Conservation (phyloP, 2,113 vertebrate genomes). For the Bungarus multicinctus region DNA sequence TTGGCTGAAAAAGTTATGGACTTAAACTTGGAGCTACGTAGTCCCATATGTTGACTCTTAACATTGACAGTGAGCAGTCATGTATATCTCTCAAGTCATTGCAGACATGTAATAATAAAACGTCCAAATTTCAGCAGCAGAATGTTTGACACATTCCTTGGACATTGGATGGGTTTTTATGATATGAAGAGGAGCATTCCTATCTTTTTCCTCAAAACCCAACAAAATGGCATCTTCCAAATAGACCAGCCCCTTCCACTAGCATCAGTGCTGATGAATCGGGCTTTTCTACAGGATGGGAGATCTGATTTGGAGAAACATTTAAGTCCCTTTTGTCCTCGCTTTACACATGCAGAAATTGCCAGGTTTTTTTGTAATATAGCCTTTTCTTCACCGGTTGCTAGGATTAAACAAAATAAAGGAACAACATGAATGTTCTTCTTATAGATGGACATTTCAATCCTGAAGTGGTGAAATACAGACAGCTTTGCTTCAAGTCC, state of each 20-base stretch:
- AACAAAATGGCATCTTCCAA: not conserved
- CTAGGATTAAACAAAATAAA: accelerated
- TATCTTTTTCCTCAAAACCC: not conserved
- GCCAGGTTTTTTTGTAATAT: not conserved
- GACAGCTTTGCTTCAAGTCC: constrained; percentile 89
- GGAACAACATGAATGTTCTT: not conserved
- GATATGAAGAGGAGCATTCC: not conserved
- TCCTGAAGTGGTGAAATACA: constrained; percentile 95
- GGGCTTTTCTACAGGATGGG: not conserved
- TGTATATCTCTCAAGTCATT: not conserved
- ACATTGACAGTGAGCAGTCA: not conserved
- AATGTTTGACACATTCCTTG: not conserved
- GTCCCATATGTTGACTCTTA: not conserved
- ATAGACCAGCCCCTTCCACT: not conserved
- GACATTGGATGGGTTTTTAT: not conserved
- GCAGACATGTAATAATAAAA: not conserved
- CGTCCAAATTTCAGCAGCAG: not conserved
- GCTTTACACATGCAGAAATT: not conserved
- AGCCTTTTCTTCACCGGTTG: not conserved
- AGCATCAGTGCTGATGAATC: not conserved
- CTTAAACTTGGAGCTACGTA: not conserved
- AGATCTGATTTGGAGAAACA: not conserved
- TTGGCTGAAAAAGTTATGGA: not conserved
- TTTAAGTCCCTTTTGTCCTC: not conserved
- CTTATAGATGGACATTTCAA: constrained; percentile 91